These are phyloP conservation scores for Engystomops pustulosus DNA, from an alignment of 2,113 vertebrate genomes.

Conservation along the genomic window DNA sequence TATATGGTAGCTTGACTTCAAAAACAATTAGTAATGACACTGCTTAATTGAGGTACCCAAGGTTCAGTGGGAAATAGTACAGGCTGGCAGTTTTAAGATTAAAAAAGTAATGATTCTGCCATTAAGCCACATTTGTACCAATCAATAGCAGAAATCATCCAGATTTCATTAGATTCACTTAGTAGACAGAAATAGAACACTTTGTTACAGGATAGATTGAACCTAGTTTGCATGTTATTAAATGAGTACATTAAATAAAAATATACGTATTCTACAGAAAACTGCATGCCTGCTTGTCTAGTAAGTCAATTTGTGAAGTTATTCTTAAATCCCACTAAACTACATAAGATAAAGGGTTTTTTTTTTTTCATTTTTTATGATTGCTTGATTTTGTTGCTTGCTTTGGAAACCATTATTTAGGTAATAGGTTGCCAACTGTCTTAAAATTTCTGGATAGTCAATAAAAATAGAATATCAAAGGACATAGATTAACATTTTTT, in stretches of 20 bases:
- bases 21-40: conserved; percentile 75
- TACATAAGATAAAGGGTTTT: too few species aligned
- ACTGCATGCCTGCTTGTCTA: not conserved
- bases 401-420: too few species aligned
- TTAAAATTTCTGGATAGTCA: too few species aligned
- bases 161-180: conserved; percentile 66
- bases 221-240: conserved; percentile 28
- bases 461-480: too few species aligned
- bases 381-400: too few species aligned
- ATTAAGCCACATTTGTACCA: conserved; percentile 68
- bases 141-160: conserved; percentile 70
- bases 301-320: too few species aligned
- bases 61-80: conserved; percentile 70
- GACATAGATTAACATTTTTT: too few species aligned
- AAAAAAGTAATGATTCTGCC: conserved; percentile 75
- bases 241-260: not conserved
- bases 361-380: too few species aligned
- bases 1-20: conserved; percentile 65
- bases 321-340: too few species aligned
- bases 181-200: conserved; percentile 62
- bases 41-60: conserved; percentile 67
- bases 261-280: not conserved
- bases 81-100: conserved; percentile 71
- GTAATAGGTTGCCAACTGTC: too few species aligned
- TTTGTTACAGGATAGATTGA: conserved; percentile 1